Conservation (phyloP, 2,888 invertebrate genomes). For the Trichopria drosophilae region DNA sequence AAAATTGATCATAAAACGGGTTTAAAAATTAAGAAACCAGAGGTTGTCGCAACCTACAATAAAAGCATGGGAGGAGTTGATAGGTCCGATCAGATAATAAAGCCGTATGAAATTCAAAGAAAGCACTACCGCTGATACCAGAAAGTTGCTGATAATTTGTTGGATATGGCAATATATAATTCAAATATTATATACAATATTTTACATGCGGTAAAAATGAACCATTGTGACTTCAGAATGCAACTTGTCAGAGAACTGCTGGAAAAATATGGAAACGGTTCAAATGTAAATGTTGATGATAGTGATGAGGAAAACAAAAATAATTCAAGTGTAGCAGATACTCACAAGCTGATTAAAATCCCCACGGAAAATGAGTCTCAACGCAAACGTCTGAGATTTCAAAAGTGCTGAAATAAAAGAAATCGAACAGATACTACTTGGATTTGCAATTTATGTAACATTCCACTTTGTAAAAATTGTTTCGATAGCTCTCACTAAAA, state of each 20-base stretch:
- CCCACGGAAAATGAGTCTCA: too few relatives aligned
- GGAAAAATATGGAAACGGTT: neutral
- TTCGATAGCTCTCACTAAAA: too few relatives aligned
- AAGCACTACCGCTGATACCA: neutral
- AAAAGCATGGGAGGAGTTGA: constrained; percentile 20
- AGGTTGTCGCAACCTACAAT: constrained; percentile 19
- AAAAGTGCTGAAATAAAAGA: too few relatives aligned
- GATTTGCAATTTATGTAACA: too few relatives aligned
- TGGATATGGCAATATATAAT: neutral
- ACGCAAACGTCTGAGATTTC: too few relatives aligned
- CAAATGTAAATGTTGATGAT: too few relatives aligned
- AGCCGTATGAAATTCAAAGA: constrained; percentile 14
- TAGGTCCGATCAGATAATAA: constrained; percentile 18
- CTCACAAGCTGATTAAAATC: too few relatives aligned
- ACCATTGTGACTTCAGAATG: neutral
- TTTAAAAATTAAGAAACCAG: constrained; percentile 15
- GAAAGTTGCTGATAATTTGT: neutral
- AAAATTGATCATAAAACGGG: constrained; percentile 16
- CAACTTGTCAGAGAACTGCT: neutral
- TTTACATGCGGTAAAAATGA: neutral
- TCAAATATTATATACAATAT: neutral
- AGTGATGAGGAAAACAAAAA: too few relatives aligned
- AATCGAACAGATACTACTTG: too few relatives aligned
- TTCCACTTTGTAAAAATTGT: too few relatives aligned
- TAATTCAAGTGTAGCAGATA: too few relatives aligned